These are phyloP conservation scores for Pimephales promelas DNA, from an alignment of 2,113 vertebrate species.

Conservation along the genomic window DNA sequence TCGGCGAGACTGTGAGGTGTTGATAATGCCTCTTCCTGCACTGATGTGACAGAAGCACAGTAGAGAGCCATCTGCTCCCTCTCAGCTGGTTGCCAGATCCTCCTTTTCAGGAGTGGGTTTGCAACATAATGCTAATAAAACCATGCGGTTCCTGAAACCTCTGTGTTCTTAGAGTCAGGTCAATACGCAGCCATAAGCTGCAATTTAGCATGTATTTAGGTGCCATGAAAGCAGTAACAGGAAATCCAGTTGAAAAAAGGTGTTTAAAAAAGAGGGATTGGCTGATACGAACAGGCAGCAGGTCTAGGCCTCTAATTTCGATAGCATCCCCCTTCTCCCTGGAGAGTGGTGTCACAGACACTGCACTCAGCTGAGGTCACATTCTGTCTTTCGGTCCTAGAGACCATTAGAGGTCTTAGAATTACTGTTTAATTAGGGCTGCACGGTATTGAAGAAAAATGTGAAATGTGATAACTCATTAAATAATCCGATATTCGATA, in stretches of 20 bases:
- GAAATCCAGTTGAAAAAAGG: background rate
- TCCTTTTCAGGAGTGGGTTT: slow-evolving; percentile 19
- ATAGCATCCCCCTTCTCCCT: slow-evolving; percentile 28
- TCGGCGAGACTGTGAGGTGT: background rate
- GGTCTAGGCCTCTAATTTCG: slow-evolving; percentile 7
- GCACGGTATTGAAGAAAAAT: too few species aligned
- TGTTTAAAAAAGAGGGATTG: background rate
- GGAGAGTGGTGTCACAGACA: background rate
- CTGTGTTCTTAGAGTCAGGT: slow-evolving; percentile 2
- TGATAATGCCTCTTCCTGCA: slow-evolving; percentile 14
- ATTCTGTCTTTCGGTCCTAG: background rate
- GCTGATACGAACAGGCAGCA: background rate
- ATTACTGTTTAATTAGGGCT: background rate
- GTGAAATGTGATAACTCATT: too few species aligned
- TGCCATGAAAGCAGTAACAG: background rate
- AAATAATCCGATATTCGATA: too few species aligned
- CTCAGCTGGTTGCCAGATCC: slow-evolving; percentile 33
- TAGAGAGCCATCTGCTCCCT: slow-evolving; percentile 48
- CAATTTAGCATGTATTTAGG: background rate
- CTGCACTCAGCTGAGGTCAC: slow-evolving; percentile 1
- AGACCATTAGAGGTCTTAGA: background rate
- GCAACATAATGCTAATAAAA: slow-evolving; percentile 31
- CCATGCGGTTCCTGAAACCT: background rate
- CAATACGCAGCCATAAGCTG: background rate
- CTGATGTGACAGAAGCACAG: slow-evolving; percentile 39